Evolutionary conservation across 2,797 vertebrate genomes (phyloP), one percentile per base, ranked within the genome.

Genomic region (Numenius phaeopus): DNA sequence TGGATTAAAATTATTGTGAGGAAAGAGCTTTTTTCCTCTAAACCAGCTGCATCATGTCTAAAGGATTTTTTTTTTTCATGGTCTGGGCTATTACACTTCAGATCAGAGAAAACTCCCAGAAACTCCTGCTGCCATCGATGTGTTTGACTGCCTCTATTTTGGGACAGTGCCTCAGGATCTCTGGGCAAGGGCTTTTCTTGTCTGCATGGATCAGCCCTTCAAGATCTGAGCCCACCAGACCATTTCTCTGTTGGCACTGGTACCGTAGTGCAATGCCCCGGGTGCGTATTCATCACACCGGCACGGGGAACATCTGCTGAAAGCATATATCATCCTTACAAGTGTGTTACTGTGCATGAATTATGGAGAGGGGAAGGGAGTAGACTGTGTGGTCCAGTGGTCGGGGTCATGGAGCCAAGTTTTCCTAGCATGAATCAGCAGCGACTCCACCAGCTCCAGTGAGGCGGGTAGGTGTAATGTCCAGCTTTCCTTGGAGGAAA

Each of bases 201-300:
- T 8, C 40, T 52, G 11, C 20, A 14, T 49, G 52, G 40, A 27
- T 47, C 37, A 70, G 15, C 12, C 23, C 19, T 13, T 42, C 0
- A 3, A 75, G 46, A 32, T 40, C 49, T 40, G n/a, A 83, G 37
- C 57, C 62, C 67, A 47, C 11, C 39, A 58, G 47, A 39, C 24
- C 23, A 8, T 82, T 47, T 14, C 17, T 39, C 34, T 70, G 19
- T 34, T 65, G 70, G 49, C 59, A 29, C 10, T 75, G 72, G n/a
- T 39, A 44, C 16, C 0, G 0, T 11, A 37, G 61, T 10, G 14
- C 30, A 42, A 14, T 29, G 26, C 29, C 27, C 27, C 42, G 46
- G n/a, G 23, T 39, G 21, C 0, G 2, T 37, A 14, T 49, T 37
- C 59, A 20, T 59, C 70, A 27, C 19, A 18, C 4, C 0, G 0